A percentile compares a stretch with the other conserved stretches of the same genome.
These are phyloP conservation scores for Baryphthengus martii DNA, from an alignment of 2,113 vertebrate species.

Conservation along the genomic window DNA sequence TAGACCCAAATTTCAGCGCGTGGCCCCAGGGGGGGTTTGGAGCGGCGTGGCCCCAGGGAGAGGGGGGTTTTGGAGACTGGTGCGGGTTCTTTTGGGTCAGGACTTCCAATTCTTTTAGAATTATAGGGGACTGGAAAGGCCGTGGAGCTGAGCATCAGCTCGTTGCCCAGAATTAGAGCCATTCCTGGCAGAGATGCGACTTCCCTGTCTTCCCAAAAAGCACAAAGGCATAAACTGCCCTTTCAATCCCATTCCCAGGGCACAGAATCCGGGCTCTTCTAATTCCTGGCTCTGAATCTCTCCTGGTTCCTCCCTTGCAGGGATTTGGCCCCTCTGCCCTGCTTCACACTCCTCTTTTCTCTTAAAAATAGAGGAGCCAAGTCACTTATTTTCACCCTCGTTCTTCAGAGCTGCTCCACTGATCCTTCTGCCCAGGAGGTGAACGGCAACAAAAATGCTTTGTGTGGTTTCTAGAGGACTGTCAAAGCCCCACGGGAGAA, in stretches of 20 bases:
- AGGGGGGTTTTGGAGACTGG: background rate
- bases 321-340: background rate
- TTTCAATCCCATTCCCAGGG: background rate
- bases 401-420: constrained; percentile 27
- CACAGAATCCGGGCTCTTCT: background rate
- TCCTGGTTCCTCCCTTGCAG: background rate
- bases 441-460: constrained; percentile 69
- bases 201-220: background rate
- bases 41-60: background rate
- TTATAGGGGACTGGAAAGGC: background rate
- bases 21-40: background rate
- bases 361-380: background rate
- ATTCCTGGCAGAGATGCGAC: background rate
- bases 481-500: constrained; percentile 57
- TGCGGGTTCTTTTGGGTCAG: background rate
- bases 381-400: background rate
- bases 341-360: background rate
- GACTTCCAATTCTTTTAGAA: too few relatives aligned
- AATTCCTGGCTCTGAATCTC: background rate
- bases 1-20: background rate
- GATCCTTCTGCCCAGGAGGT: constrained; percentile 1
- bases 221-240: background rate
- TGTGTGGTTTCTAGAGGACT: constrained; percentile 67
- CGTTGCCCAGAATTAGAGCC: background rate
- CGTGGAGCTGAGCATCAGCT: background rate